Evolutionary conservation across 2,113 vertebrate species (phyloP).

Genomic region (Myxocyprinus asiaticus): DNA sequence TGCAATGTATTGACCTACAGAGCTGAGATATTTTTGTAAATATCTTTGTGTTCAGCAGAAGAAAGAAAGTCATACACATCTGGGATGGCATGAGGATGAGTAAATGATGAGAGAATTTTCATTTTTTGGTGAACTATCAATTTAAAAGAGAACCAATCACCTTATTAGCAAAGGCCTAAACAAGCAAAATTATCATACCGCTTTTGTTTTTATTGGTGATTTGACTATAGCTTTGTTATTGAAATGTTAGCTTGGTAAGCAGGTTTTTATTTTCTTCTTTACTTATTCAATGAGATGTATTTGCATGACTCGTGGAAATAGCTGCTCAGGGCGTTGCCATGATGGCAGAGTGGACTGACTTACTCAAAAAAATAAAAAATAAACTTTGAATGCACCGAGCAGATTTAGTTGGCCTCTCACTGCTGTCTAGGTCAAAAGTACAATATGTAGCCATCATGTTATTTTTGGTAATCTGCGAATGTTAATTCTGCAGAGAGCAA

Average conservation of each 20-base stretch:
- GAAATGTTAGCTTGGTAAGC: background rate
- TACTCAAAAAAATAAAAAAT: too few species aligned
- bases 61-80: too few species aligned
- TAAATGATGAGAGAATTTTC: too few species aligned
- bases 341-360: background rate
- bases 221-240: too few species aligned
- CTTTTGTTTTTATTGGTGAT: background rate
- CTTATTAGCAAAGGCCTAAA: background rate
- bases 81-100: too few species aligned
- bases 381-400: background rate
- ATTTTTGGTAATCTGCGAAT: background rate
- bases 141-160: background rate
- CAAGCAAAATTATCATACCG: background rate
- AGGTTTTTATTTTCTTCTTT: background rate
- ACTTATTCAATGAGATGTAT: background rate
- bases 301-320: background rate
- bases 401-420: background rate
- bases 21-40: too few species aligned
- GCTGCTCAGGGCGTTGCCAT: background rate
- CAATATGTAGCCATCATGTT: background rate
- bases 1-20: too few species aligned
- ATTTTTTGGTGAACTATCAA: too few species aligned
- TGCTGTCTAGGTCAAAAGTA: background rate
- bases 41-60: too few species aligned
- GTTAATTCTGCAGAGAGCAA: conserved; percentile 4